Conservation (phyloP, 2,888 invertebrate genomes). For the Epiperipatus broadwayi region DNA sequence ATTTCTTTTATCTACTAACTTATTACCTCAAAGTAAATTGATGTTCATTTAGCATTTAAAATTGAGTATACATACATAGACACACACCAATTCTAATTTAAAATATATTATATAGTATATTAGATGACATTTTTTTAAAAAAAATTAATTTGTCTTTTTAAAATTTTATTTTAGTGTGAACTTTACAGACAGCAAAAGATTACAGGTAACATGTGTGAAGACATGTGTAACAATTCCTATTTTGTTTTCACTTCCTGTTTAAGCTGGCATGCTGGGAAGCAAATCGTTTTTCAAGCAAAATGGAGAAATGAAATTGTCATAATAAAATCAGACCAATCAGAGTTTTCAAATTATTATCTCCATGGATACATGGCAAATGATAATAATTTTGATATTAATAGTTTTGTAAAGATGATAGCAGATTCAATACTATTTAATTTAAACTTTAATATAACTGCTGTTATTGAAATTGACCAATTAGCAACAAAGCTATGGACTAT, state of each 20-base stretch:
- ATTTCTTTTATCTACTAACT: no score
- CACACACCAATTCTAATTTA: no score
- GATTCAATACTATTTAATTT: conserved; percentile 15
- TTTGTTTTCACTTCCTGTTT: conserved; percentile 40
- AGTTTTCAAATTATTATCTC: conserved; percentile 16
- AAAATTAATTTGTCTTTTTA: no score
- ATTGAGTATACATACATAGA: no score
- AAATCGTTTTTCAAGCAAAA: conserved; percentile 39
- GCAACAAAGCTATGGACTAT: conserved; percentile 15
- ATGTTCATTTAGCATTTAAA: no score
- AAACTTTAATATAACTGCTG: conserved; percentile 12
- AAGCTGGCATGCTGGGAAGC: conserved; percentile 40
- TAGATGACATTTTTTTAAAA: no score
- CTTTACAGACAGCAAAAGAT: conserved; percentile 36
- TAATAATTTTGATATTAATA: conserved; percentile 14
- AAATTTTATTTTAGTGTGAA: conserved; percentile 35
- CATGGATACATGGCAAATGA: conserved; percentile 15
- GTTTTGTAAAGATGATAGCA: conserved; percentile 16
- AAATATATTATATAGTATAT: no score
- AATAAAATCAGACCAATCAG: conserved; percentile 33
- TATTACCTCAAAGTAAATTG: no score
- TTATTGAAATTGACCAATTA: conserved; percentile 8
- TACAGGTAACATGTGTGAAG: conserved; percentile 42
- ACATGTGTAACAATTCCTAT: conserved; percentile 38
- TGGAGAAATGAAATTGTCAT: conserved; percentile 39